Conservation (phyloP, 2,797 vertebrate species). For the Sebastes matsubarae region DNA sequence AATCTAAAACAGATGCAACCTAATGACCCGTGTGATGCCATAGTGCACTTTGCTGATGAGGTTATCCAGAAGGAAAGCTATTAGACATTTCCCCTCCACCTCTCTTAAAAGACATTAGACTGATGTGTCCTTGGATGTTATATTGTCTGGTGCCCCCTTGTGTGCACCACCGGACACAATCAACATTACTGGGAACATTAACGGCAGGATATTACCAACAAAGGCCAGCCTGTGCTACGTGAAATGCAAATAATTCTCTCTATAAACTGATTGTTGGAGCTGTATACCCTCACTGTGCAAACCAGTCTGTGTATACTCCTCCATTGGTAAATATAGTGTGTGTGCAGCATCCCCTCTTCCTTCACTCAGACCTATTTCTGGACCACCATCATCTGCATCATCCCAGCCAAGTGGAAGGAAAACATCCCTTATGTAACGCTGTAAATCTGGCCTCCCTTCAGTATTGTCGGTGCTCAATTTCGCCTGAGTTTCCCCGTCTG, state of each 20-base stretch:
- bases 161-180: neutral
- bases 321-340: conserved; percentile 9
- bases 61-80: conserved; percentile 22
- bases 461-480: conserved; percentile 46
- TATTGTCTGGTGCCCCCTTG: neutral
- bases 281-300: neutral
- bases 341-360: conserved; percentile 42
- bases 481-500: conserved; percentile 36
- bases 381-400: conserved; percentile 62
- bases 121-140: conserved; percentile 13
- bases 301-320: neutral
- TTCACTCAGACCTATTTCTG: conserved; percentile 67
- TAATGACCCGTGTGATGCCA: conserved; percentile 16
- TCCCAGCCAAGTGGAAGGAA: conserved; percentile 66
- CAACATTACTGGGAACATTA: conserved; percentile 3
- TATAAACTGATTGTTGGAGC: neutral
- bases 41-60: conserved; percentile 45
- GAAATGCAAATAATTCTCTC: conserved; percentile 11
- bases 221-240: neutral
- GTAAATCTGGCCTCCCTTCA: conserved; percentile 45
- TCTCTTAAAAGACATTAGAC: conserved; percentile 30
- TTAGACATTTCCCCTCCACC: conserved; percentile 7
- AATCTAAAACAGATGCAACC: conserved; percentile 7
- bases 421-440: conserved; percentile 66
- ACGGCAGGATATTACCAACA: conserved; percentile 14